Percentiles rank a stretch among this genome's conserved stretches.
Evolutionary conservation across 2,888 invertebrate species (phyloP).

Genomic region (Ganaspis brasiliensis): DNA sequence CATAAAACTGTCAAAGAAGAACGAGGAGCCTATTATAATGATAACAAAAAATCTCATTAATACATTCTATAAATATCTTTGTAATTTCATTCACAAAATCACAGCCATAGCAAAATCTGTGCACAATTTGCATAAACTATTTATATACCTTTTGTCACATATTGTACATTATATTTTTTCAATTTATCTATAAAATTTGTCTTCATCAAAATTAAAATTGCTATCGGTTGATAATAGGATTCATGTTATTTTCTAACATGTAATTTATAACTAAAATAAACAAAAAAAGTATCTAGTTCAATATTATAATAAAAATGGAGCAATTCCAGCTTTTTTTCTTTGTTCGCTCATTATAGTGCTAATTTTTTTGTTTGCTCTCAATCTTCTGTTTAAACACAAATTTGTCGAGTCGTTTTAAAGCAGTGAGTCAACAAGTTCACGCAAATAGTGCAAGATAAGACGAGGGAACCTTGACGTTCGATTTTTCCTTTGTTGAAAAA

Average conservation of each 20-base stretch:
- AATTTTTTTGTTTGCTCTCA: too few species aligned
- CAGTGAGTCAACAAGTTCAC: slow-evolving; percentile 10
- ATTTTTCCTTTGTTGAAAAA: slow-evolving; percentile 21
- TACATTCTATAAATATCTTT: slow-evolving; percentile 25
- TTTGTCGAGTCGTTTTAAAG: slow-evolving; percentile 11
- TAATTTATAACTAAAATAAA: too few species aligned
- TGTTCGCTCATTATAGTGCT: too few species aligned
- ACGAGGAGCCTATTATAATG: slow-evolving; percentile 3
- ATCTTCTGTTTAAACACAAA: not conserved
- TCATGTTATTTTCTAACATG: too few species aligned
- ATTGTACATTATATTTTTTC: too few species aligned
- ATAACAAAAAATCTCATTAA: slow-evolving; percentile 27
- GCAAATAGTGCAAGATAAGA: slow-evolving; percentile 27
- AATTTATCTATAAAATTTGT: too few species aligned
- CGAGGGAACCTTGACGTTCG: slow-evolving; percentile 15
- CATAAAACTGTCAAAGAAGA: slow-evolving; percentile 29
- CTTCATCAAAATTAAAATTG: too few species aligned
- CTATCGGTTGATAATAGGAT: too few species aligned
- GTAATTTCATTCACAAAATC: not conserved
- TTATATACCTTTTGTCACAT: not conserved
- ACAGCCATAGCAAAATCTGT: not conserved
- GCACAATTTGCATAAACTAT: not conserved
- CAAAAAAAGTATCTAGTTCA: too few species aligned
- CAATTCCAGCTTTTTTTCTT: too few species aligned
- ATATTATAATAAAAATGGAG: too few species aligned